phyloP scores from a whole-genome alignment of 2,797 vertebrate genomes.

The Cheirogaleus major region DNA sequence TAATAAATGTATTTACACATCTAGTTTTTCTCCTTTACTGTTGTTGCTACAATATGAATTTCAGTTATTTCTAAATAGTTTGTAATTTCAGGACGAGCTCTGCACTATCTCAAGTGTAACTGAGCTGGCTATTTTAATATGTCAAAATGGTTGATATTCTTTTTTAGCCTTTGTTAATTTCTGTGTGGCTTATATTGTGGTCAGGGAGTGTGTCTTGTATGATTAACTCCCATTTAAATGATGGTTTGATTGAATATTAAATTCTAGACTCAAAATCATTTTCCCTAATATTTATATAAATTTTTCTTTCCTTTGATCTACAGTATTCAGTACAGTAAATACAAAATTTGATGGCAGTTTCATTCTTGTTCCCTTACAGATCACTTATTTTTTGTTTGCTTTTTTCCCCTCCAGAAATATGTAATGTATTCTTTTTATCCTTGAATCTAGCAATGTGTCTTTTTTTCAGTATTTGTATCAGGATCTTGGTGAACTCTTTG shows the following conservation, averaged over 20 bases:
- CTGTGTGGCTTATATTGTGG: neutral
- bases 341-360: neutral
- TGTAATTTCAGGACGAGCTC: neutral
- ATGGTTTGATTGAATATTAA: neutral
- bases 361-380: neutral
- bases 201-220: neutral
- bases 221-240: neutral
- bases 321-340: neutral
- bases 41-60: neutral
- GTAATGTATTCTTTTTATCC: neutral
- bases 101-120: slow-evolving; percentile 4
- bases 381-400: neutral
- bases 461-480: neutral
- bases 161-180: neutral
- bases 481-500: neutral
- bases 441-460: neutral
- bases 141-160: neutral
- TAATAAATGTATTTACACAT: neutral
- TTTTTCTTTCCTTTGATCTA: neutral
- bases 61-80: neutral
- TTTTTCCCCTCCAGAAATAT: neutral
- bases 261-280: neutral
- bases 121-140: neutral
- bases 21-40: neutral
- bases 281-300: neutral